Evolutionary conservation across 2,113 vertebrate genomes (phyloP).

Genomic region (Amphiprion percula): DNA sequence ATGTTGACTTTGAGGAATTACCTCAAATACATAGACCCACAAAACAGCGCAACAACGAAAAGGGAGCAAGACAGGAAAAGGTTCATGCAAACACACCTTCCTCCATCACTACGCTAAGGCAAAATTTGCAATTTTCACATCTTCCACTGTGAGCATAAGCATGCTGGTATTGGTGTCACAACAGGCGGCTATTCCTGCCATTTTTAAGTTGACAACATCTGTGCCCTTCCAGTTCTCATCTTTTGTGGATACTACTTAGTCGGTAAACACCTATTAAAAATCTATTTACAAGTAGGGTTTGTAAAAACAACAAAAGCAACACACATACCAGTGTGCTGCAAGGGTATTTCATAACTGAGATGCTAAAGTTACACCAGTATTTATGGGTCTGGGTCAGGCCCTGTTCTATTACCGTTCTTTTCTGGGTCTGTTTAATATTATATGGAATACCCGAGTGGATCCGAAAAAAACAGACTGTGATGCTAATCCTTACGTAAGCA

Average conservation of each 20-base stretch:
- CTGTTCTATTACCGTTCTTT: too few relatives aligned
- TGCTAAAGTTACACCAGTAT: too few relatives aligned
- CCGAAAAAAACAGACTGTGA: too few relatives aligned
- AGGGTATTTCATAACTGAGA: not conserved
- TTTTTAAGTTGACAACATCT: not conserved
- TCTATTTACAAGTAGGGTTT: not conserved
- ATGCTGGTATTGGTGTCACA: not conserved
- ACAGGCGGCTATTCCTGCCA: too few relatives aligned
- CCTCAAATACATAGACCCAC: conserved; percentile 10
- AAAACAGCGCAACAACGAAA: conserved; percentile 1
- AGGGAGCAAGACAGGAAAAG: conserved; percentile 7
- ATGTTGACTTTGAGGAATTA: conserved; percentile 49
- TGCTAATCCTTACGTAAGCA: too few relatives aligned
- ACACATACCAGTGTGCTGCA: not conserved
- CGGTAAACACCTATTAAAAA: not conserved
- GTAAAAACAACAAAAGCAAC: too few relatives aligned
- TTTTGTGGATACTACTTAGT: not conserved
- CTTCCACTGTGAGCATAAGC: conserved; percentile 6
- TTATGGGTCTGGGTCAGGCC: too few relatives aligned
- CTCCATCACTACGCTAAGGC: conserved; percentile 38
- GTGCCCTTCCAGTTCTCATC: not conserved
- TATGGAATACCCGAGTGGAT: too few relatives aligned
- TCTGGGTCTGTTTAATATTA: too few relatives aligned
- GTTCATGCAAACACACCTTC: conserved; percentile 55
- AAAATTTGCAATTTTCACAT: conserved; percentile 63